Base-by-base conservation (phyloP, 2,888 invertebrate species). In the Leptopterna dolabrata region DNA sequence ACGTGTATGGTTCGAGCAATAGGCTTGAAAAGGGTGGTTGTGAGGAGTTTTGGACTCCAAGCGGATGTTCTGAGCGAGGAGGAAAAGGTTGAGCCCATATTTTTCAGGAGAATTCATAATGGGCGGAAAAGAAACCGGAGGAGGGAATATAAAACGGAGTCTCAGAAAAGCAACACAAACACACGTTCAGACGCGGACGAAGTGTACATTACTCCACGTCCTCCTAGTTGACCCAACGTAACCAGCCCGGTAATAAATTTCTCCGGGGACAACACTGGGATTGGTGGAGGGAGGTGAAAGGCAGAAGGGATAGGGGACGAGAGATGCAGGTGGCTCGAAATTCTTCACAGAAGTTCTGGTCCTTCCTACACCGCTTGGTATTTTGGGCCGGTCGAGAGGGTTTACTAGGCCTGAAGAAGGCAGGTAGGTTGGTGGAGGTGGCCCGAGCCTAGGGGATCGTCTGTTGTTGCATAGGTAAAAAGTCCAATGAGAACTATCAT, bases 211-310 rank as follows among this genome's bases (percentile, higher is more conserved):
- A 76, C 41, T 36, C 76, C 76, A 76, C 76, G 76, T 76, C 76
- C 36, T 13, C 76, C 76, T 76, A 76, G 76, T 76, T 76, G 76
- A 76, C 76, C 76, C 19, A 41, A 76, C 76, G 76, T 76, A 76
- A 76, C 76, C 76, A 76, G 76, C 76, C 29, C 29, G 76, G 76
- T 76, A 76, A 76, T 76, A 76, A 76, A 76, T 76, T 76, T 76
- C 76, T 41, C n/a, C 76, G 19, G 76, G 76, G 76, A 76, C 76
- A 76, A 41, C n/a, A n/a, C 76, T 41, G 16, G 36, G 41, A 76
- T 29, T 16, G 36, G 76, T 19, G 71, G 30, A 27, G 71, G 71
- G 71, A 71, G 71, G 29, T 9, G 71, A 30, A 7, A 6, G 76
- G 76, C n/a, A 4, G n/a, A 4, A 4, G 16, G 51, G 13, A 9